These are phyloP conservation scores for Hippocampus guttulatus DNA, from an alignment of 2,113 vertebrate species.

Conservation along the genomic window DNA sequence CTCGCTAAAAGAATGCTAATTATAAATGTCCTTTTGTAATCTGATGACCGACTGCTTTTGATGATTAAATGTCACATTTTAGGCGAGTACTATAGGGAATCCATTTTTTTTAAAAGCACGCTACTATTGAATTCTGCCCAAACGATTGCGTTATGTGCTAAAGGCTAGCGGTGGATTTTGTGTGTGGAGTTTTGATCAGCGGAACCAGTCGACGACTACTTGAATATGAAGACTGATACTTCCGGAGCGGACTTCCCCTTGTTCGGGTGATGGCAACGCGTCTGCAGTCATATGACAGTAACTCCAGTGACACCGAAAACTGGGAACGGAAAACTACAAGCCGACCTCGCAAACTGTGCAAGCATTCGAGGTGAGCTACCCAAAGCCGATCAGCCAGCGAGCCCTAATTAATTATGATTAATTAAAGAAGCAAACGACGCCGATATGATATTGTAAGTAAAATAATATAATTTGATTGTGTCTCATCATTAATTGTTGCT, in stretches of 20 bases:
- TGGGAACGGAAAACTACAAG: conserved; percentile 84
- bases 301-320: conserved; percentile 91
- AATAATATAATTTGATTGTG: neutral
- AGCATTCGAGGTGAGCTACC: conserved; percentile 84
- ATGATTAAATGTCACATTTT: neutral
- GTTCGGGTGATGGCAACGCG: conserved; percentile 87
- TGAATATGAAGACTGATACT: conserved; percentile 80
- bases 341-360: conserved; percentile 90
- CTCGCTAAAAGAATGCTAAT: conserved; percentile 10
- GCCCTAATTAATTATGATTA: neutral
- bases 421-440: neutral
- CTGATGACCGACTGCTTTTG: neutral
- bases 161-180: neutral
- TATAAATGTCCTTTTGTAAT: conserved; percentile 19
- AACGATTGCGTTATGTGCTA: conserved; percentile 1
- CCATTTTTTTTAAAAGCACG: neutral
- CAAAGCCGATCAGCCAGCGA: neutral
- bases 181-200: neutral
- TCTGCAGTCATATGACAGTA: conserved; percentile 90
- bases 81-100: neutral
- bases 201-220: conserved; percentile 39
- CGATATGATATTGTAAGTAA: neutral
- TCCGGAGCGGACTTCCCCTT: conserved; percentile 59
- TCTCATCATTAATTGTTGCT: neutral
- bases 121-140: conserved; percentile 1